phyloP scores from a whole-genome alignment of 2,113 vertebrate species.

The Lagopus leucura region DNA sequence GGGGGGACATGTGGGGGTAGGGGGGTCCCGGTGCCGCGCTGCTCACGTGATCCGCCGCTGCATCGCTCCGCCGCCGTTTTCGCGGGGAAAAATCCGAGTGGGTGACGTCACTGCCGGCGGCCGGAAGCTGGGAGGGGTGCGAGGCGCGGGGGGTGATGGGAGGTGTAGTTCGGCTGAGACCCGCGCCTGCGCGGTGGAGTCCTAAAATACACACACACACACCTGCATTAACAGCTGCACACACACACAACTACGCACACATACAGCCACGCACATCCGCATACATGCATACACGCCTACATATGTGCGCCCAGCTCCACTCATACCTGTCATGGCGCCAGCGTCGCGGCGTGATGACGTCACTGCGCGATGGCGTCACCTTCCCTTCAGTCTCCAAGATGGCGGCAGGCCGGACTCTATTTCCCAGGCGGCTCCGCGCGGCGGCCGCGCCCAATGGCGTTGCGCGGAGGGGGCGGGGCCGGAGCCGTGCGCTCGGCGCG shows the following conservation, averaged over 20 bases:
- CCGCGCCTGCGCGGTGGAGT: too few species aligned
- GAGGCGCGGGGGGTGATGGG: background rate
- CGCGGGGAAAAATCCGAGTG: background rate
- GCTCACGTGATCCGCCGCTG: background rate
- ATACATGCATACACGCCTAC: too few species aligned
- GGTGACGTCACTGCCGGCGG: background rate
- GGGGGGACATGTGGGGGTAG: too few species aligned
- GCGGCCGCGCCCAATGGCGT: background rate
- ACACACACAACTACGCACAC: too few species aligned
- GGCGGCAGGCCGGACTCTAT: background rate
- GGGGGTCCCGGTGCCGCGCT: background rate
- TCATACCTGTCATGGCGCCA: too few species aligned
- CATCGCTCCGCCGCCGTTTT: background rate
- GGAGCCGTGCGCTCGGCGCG: background rate
- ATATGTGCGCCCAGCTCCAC: too few species aligned
- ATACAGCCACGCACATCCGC: too few species aligned
- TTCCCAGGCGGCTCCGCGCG: background rate
- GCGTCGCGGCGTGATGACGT: too few species aligned
- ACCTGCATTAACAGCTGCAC: too few species aligned
- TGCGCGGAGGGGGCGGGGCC: background rate
- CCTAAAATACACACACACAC: too few species aligned
- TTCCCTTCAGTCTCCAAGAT: background rate
- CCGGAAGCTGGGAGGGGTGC: background rate
- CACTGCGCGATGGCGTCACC: background rate
- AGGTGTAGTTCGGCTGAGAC: background rate